Evolutionary conservation across 2,888 invertebrate species (phyloP).

Genomic region (Archips xylosteana): DNA sequence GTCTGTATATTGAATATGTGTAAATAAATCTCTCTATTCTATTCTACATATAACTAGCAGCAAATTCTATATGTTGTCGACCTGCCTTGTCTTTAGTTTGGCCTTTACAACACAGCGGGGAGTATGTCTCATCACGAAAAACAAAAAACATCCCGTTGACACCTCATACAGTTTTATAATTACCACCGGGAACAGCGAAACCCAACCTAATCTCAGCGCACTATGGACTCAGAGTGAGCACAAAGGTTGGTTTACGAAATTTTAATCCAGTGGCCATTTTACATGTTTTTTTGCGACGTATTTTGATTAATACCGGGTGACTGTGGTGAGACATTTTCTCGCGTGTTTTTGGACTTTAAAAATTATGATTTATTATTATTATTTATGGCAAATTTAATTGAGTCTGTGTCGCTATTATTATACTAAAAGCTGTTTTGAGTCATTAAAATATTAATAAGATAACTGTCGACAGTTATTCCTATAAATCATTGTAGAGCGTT

Average conservation of each 20-base stretch:
- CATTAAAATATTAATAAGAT: slow-evolving; percentile 41
- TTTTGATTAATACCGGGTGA: slow-evolving; percentile 66
- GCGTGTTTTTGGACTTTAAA: slow-evolving; percentile 48
- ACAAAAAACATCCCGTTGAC: slow-evolving; percentile 61
- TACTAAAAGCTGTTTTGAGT: slow-evolving; percentile 30
- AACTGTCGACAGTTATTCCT: slow-evolving; percentile 31
- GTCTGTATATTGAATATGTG: no score
- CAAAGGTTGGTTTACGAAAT: slow-evolving; percentile 27
- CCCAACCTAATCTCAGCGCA: not conserved
- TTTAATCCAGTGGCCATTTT: slow-evolving; percentile 59
- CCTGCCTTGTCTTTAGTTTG: slow-evolving; percentile 34
- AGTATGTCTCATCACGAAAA: slow-evolving; percentile 65
- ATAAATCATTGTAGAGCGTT: slow-evolving; percentile 18
- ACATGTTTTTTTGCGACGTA: slow-evolving; percentile 67
- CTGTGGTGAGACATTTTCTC: slow-evolving; percentile 62
- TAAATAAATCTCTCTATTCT: no score
- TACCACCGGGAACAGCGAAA: not conserved
- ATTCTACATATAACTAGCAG: not conserved
- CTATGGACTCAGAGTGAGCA: not conserved
- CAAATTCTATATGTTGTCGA: not conserved
- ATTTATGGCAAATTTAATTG: slow-evolving; percentile 48
- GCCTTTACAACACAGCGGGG: slow-evolving; percentile 58
- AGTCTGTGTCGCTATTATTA: slow-evolving; percentile 39
- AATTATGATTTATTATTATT: slow-evolving; percentile 40
- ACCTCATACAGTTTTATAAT: slow-evolving; percentile 45